Evolutionary conservation across 2,797 vertebrate genomes (phyloP).

Genomic region (Phoeniculus purpureus): DNA sequence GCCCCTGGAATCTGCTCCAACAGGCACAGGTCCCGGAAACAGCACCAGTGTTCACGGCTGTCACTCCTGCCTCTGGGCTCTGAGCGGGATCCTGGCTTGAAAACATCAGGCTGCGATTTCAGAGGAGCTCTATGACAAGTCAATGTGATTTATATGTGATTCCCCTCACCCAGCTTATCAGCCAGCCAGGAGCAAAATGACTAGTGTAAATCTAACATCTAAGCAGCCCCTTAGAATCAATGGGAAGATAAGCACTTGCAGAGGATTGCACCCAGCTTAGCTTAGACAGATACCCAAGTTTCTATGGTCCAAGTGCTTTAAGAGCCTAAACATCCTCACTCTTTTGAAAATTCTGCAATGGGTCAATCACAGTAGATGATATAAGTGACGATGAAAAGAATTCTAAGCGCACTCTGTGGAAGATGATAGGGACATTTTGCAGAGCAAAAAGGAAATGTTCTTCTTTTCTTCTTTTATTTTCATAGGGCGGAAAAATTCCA

Average conservation of each 20-base stretch:
- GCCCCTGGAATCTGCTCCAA: conserved; percentile 19
- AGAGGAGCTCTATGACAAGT: background rate
- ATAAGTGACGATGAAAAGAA: background rate
- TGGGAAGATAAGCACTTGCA: background rate
- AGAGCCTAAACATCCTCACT: background rate
- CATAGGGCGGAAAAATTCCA: conserved; percentile 96
- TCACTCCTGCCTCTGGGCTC: background rate
- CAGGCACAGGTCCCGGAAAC: background rate
- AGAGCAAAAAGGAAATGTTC: background rate
- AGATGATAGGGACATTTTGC: background rate
- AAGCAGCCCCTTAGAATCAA: background rate
- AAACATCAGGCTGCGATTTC: background rate
- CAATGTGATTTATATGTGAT: background rate
- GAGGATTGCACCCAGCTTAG: background rate
- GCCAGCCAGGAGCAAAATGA: background rate
- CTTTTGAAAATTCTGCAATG: background rate
- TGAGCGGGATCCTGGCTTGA: background rate
- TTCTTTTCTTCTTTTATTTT: conserved; percentile 16
- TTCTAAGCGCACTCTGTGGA: background rate
- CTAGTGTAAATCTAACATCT: background rate
- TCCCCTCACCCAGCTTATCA: background rate
- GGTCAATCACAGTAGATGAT: fast-evolving
- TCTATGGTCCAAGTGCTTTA: background rate
- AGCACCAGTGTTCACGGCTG: fast-evolving
- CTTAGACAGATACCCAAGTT: background rate